Percentiles rank a stretch among this genome's conserved stretches.
phyloP scores from a whole-genome alignment of 1,140 invertebrate species.

The Drosophila tristis region DNA sequence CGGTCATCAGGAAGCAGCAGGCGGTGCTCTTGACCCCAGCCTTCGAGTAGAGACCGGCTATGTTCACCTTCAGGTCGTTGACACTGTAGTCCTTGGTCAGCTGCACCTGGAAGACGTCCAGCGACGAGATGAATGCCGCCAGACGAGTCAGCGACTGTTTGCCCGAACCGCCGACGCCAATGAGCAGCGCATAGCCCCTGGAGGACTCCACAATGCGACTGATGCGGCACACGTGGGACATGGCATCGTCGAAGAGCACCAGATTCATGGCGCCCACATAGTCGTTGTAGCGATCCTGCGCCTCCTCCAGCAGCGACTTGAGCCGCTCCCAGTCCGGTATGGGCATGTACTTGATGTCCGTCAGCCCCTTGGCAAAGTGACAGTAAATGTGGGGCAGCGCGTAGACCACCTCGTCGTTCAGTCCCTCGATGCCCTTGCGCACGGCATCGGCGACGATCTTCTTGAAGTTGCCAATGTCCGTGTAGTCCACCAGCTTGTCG shows the following conservation, averaged over 20 bases:
- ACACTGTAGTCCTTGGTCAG: constrained; percentile 95
- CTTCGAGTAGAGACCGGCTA: constrained; percentile 94
- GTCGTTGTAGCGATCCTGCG: constrained; percentile 93
- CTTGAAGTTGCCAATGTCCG: constrained; percentile 90
- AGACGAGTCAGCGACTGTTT: constrained; percentile 96
- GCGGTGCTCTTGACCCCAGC: constrained; percentile 94
- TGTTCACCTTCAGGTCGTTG: constrained; percentile 92
- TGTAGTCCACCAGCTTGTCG: constrained; percentile 93
- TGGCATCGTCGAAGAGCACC: constrained; percentile 97
- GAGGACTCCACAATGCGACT: constrained; percentile 96
- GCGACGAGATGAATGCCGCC: constrained; percentile 93
- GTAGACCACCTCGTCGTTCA: constrained; percentile 88
- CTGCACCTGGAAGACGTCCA: constrained; percentile 97
- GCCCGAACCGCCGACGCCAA: constrained; percentile 97
- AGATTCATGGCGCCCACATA: constrained; percentile 96
- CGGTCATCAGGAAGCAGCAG: constrained; percentile 96
- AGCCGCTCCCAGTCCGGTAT: constrained; percentile 90
- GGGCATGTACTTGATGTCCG: constrained; percentile 95
- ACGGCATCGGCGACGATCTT: constrained; percentile 91
- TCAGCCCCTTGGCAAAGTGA: constrained; percentile 95
- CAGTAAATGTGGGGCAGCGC: constrained; percentile 92
- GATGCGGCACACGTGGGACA: constrained; percentile 95
- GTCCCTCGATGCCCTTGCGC: constrained; percentile 93
- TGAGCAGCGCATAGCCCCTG: constrained; percentile 94
- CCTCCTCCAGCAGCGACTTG: constrained; percentile 91